Conservation (phyloP, 2,888 invertebrate genomes). For the Gandaritis pyraliata region DNA sequence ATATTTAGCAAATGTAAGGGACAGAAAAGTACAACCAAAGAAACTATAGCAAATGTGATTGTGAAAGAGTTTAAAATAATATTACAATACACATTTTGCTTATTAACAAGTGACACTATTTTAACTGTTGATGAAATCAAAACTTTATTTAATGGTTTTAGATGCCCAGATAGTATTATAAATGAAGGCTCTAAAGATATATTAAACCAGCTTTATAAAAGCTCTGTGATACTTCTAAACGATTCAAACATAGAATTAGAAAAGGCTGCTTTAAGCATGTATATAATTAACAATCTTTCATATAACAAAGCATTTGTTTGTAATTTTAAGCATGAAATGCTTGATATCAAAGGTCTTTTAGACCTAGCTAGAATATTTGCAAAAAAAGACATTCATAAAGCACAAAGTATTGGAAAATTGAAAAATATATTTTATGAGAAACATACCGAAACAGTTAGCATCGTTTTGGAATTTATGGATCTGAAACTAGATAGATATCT, state of each 20-base stretch:
- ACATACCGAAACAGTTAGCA: slow-evolving; percentile 61
- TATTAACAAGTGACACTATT: slow-evolving; percentile 55
- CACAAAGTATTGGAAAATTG: slow-evolving; percentile 62
- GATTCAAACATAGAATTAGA: slow-evolving; percentile 52
- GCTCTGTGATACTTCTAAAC: slow-evolving; percentile 54
- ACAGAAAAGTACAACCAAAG: slow-evolving; percentile 27
- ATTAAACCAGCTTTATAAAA: slow-evolving; percentile 58
- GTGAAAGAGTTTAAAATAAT: slow-evolving; percentile 53
- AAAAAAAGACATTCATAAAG: slow-evolving; percentile 47
- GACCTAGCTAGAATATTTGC: slow-evolving; percentile 42
- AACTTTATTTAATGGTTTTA: slow-evolving; percentile 50
- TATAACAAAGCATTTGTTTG: slow-evolving; percentile 44
- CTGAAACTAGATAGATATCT: slow-evolving; percentile 38
- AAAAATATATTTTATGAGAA: slow-evolving; percentile 69
- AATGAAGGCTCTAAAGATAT: slow-evolving; percentile 44
- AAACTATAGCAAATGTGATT: slow-evolving; percentile 44
- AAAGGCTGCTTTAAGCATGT: slow-evolving; percentile 59
- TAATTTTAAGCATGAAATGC: slow-evolving; percentile 56
- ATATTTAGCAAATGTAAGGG: slow-evolving; percentile 51
- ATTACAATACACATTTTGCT: slow-evolving; percentile 53
- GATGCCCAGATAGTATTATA: slow-evolving; percentile 33
- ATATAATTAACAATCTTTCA: slow-evolving; percentile 53
- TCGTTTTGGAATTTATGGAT: slow-evolving; percentile 45
- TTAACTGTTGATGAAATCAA: slow-evolving; percentile 53
- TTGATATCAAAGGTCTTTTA: slow-evolving; percentile 52